Evolutionary conservation across 1,140 invertebrate genomes (phyloP), one percentile per base, ranked within the genome.

Genomic region (Fopius arisanus): DNA sequence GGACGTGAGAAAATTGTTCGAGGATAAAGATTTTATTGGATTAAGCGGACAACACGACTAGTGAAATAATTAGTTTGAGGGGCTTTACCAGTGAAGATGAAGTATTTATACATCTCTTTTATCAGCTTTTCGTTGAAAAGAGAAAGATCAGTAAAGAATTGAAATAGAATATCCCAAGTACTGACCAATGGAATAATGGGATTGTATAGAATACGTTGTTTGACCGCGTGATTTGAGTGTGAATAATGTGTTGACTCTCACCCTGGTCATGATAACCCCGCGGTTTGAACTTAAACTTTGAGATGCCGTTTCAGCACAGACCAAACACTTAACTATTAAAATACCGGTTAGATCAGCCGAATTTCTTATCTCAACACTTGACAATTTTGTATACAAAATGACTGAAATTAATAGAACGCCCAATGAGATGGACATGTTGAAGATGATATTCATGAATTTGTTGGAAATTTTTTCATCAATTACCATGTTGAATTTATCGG

Each of bases 71-170:
- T 23, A 68, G 10, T 21, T 78, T 72, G 29, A 78, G 59, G 77
- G 75, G 77, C 66, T 81, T 67, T 74, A 78, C 75, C 66, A 23
- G 72, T 14, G 43, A 75, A 75, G 69, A 77, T 76, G 41, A 37
- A 65, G 77, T 83, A 84, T 82, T 84, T 86, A 85, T 85, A 83
- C 76, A 66, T 40, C 43, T 63, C 14, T 73, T 76, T 82, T 80
- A 82, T 81, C 78, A 62, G 19, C 1, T n/a, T 78, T 70, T 70
- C 7, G n/a, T 33, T 37, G 65, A 63, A 68, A 40, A 74, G 68
- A 67, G 26, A 63, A 33, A 40, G 62, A 26, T 19, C 2, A 10
- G 54, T 48, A 31, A 51, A 48, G 51, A 40, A 21, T 14, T 14
- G 65, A 43, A 40, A 72, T 41, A 76, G 68, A 68, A 48, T 40